Evolutionary conservation across 2,113 vertebrate genomes (phyloP), one percentile per base, ranked within the genome.

Genomic region (Sialia sialis): DNA sequence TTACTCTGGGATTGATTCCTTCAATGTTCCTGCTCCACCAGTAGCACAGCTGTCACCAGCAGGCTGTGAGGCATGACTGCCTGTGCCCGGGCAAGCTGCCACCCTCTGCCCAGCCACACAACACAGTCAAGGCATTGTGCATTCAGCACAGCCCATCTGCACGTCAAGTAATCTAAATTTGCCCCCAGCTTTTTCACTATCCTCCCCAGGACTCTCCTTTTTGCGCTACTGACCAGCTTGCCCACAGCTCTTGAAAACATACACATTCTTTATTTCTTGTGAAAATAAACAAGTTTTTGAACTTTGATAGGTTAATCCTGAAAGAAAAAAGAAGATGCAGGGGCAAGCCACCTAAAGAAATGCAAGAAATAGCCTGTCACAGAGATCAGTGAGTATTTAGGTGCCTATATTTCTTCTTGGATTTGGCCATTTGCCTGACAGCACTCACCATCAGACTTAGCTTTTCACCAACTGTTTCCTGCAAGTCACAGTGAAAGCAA

Each of bases 401-500:
- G 34, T 84, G 60, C 11, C 73, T 59, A 15, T 34, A 22, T 48
- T 85, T 46, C 67, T 76, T 68, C 62, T 80, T 46, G 62, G 70
- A 73, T 67, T 80, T 92, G 84, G 77, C 87, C 78, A 84, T 94
- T 92, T 94, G 84, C 84, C 87, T 67, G 54, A 91, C 70, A 94
- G 78, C 4, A 2, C 84, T 92, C 75, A 79, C 36, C 62, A 59
- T 73, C 88, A 85, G 85, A 59, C 79, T 79, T n/a, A 39, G 59
- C 46, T 94, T 93, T 96, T 86, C 94, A 96, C 86, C 85, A 92
- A 91, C 86, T 86, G 84, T 80, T 93, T 91, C 84, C 70, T 87
- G 87, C 59, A 93, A 77, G 51, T 93, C 84, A 66, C 49, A 83
- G 62, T 66, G 82, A 95, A 94, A 95, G 93, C 89, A 96, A 82